Evolutionary conservation across 2,888 invertebrate species (phyloP).

Genomic region (Rugalucina vietnamica): DNA sequence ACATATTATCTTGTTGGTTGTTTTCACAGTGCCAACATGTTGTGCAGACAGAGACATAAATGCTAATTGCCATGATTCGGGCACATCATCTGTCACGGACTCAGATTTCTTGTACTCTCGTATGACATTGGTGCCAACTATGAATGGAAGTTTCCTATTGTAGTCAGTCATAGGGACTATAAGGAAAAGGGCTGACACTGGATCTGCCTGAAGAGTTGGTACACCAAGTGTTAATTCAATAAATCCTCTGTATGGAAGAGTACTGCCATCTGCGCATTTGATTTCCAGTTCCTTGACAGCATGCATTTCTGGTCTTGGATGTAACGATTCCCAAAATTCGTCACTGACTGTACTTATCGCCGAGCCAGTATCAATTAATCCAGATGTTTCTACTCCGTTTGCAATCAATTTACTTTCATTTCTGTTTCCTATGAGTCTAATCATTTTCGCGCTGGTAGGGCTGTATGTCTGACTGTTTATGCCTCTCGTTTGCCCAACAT

Average conservation of each 20-base stretch:
- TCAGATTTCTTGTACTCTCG: neutral
- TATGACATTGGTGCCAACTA: constrained; percentile 1
- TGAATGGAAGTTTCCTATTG: neutral
- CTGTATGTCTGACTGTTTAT: neutral
- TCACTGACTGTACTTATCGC: neutral
- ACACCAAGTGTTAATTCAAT: no score
- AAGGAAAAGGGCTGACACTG: no score
- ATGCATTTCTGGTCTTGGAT: neutral
- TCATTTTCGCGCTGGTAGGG: neutral
- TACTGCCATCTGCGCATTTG: neutral
- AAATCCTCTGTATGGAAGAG: no score
- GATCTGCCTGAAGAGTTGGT: no score
- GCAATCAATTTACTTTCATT: neutral
- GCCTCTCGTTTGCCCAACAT: neutral
- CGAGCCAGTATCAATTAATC: no score
- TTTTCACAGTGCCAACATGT: no score
- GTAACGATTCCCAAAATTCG: neutral
- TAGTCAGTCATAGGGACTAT: neutral
- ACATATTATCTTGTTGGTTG: neutral
- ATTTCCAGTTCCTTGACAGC: neutral
- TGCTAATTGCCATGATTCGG: neutral
- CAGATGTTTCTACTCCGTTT: neutral
- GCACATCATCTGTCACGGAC: neutral
- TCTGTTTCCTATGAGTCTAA: neutral
- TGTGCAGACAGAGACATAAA: neutral